Base-by-base conservation (phyloP, 2,797 vertebrate genomes). In the Siniperca undulata region DNA sequence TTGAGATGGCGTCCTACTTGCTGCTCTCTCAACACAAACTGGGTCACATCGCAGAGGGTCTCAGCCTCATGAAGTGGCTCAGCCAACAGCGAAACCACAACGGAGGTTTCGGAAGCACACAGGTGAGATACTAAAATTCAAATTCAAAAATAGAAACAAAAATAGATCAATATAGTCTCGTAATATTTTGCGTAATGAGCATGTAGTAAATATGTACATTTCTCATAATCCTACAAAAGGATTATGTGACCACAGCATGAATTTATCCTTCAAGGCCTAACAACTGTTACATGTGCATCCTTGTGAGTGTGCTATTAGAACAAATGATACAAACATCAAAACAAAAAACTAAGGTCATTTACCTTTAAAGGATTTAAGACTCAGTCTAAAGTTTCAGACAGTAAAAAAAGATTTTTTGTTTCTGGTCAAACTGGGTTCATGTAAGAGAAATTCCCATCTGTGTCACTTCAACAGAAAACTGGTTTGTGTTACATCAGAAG, bases 61-160 rank as follows among this genome's bases (percentile, higher is more conserved):
- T 97, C 10, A 74, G 78, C 0, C 69, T 98, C 42, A 95, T 97
- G 95, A 97, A 94, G 90, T 98, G 97, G 97, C 94, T 99, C 72
- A 96, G 96, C 88, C 92, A 91, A n/a, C 97, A 98, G 86, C 95
- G 97, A 76, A 98, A 96, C 84, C 93, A 95, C 80, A 86, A 93
- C 2, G 98, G 98, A 67, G 98, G 98, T 44, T 99, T 95, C 82
- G 96, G 95, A 10, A 98, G 97, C 87, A 98, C 98, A 13, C 98
- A 98, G 97, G 98, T 95, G 61, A 73, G 42, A 34, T 4, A 8
- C 0, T 7, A 1, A 36, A 36, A 36, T 7, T 36, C 36, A 20
- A 17, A 36, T 1, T 7, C 6, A 7, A 16, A 38, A 61, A 20
- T 30, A 8, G 10, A 2, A 52, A 20, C 3, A 56, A 17, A 34